Conservation (phyloP, 2,113 vertebrate genomes). For the Micromys minutus region DNA sequence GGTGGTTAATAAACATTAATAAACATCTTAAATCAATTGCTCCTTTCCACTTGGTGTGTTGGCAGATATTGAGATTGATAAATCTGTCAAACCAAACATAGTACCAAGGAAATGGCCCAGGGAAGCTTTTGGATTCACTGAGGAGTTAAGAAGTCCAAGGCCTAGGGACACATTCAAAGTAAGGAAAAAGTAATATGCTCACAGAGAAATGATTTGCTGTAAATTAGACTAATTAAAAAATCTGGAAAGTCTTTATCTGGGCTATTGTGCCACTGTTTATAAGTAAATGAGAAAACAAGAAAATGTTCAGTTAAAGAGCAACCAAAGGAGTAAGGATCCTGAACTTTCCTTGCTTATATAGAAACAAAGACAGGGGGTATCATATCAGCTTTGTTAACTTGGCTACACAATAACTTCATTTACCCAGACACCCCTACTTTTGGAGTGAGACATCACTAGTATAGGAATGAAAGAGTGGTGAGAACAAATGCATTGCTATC, state of each 20-base stretch:
- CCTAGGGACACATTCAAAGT: constrained; percentile 6
- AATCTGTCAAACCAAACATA: constrained; percentile 23
- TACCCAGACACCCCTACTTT: neutral
- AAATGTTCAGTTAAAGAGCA: constrained; percentile 8
- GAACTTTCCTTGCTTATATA: neutral
- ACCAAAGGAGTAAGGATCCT: neutral
- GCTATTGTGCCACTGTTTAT: neutral
- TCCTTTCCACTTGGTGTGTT: constrained; percentile 43
- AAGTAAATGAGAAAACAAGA: neutral
- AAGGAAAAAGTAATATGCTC: neutral
- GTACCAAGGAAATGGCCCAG: neutral
- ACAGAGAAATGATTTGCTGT: constrained; percentile 3
- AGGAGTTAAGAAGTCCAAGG: neutral
- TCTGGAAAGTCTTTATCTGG: neutral
- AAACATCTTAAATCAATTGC: constrained; percentile 67
- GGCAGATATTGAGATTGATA: constrained; percentile 16
- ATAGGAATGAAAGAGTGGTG: neutral
- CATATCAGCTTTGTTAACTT: neutral
- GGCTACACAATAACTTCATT: neutral
- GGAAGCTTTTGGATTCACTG: neutral
- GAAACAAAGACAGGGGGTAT: neutral
- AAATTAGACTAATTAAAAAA: constrained; percentile 37
- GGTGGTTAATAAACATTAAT: constrained; percentile 68
- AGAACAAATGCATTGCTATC: neutral
- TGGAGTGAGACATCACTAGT: neutral